These are phyloP conservation scores for Thyatira batis DNA, from an alignment of 2,888 invertebrate species.

Conservation along the genomic window DNA sequence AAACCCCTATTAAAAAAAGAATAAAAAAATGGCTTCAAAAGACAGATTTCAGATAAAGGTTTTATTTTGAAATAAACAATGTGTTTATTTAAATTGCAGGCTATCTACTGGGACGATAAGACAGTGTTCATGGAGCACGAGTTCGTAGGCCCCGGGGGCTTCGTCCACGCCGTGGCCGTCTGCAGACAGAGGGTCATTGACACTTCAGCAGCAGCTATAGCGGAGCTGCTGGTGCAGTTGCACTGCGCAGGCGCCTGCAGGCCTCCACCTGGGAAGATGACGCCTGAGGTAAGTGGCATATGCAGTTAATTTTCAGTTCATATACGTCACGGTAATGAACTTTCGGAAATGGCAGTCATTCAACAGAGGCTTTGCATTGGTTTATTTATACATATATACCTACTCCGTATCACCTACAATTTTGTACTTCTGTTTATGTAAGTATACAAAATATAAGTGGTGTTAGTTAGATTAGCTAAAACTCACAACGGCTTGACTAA, in stretches of 20 bases:
- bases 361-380: no score
- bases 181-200: slow-evolving; percentile 83
- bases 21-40: no score
- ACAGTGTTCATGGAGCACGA: slow-evolving; percentile 92
- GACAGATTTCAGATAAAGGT: no score
- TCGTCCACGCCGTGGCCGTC: slow-evolving; percentile 85
- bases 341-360: no score
- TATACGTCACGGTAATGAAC: background rate
- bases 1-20: no score
- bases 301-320: background rate
- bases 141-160: slow-evolving; percentile 88
- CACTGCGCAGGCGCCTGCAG: slow-evolving; percentile 75
- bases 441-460: no score
- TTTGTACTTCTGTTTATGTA: no score
- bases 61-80: background rate
- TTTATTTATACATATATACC: no score
- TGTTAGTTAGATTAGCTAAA: no score
- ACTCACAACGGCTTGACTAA: no score
- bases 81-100: slow-evolving; percentile 41
- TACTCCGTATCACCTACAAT: no score
- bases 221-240: slow-evolving; percentile 72
- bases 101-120: slow-evolving; percentile 87
- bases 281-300: slow-evolving; percentile 57
- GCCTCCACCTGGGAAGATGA: slow-evolving; percentile 66
- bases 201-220: slow-evolving; percentile 78